A percentile compares a stretch with the other conserved stretches of the same genome.
These are phyloP conservation scores for Passer domesticus DNA, from an alignment of 2,113 vertebrate genomes.

Conservation along the genomic window DNA sequence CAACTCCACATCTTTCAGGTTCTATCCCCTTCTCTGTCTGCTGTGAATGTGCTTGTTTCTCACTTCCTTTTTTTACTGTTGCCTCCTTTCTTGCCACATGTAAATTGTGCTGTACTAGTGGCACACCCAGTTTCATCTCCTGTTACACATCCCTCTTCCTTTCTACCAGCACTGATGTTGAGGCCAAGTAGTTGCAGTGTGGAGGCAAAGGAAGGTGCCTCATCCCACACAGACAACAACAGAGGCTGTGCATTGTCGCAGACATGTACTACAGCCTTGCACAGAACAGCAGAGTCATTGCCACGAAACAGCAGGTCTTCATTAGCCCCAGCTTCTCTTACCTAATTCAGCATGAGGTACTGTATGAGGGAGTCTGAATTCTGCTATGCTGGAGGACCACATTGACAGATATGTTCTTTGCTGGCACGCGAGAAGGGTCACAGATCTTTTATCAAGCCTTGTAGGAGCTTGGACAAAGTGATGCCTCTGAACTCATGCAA, in stretches of 20 bases:
- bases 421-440: background rate
- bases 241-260: background rate
- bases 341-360: background rate
- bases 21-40: background rate
- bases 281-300: background rate
- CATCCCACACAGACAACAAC: rapidly evolving
- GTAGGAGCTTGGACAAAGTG: background rate
- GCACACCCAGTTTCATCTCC: background rate
- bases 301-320: background rate
- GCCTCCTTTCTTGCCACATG: background rate
- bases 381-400: background rate
- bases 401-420: background rate
- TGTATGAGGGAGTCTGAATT: background rate
- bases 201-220: background rate
- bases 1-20: background rate
- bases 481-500: background rate
- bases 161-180: background rate
- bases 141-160: background rate
- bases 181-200: background rate
- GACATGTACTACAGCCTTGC: background rate
- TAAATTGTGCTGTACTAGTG: background rate
- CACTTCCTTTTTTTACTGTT: background rate
- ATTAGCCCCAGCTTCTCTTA: background rate
- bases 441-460: background rate
- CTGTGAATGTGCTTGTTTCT: background rate